Evolutionary conservation across 1,140 invertebrate species (phyloP).

Genomic region (Drosophila kanapiae): DNA sequence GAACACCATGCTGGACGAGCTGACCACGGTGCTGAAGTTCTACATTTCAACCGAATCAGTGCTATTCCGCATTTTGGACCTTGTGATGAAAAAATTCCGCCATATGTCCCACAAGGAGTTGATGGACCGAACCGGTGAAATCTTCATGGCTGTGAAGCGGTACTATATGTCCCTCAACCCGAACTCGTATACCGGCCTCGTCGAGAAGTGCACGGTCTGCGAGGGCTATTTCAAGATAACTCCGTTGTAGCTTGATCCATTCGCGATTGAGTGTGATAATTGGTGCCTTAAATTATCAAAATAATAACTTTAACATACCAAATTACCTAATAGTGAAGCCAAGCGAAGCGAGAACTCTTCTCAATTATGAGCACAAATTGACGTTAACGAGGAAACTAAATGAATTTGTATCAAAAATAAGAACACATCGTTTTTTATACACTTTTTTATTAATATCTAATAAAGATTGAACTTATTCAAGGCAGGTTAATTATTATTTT

Average conservation of each 20-base stretch:
- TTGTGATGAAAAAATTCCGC: conserved; percentile 17
- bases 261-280: not conserved
- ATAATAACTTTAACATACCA: too few species aligned
- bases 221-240: conserved; percentile 39
- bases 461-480: too few species aligned
- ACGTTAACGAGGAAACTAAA: too few species aligned
- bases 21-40: conserved; percentile 41
- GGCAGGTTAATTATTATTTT: too few species aligned
- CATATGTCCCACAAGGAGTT: not conserved
- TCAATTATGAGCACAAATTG: too few species aligned
- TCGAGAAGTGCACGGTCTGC: conserved; percentile 43
- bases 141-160: conserved; percentile 12
- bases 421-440: too few species aligned
- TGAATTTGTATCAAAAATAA: too few species aligned
- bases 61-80: conserved; percentile 35
- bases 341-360: not conserved
- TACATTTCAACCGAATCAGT: conserved; percentile 62
- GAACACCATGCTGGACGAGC: conserved; percentile 28
- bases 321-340: too few species aligned
- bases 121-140: not conserved
- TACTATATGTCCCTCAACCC: conserved; percentile 67
- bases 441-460: too few species aligned
- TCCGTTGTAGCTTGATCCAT: conserved; percentile 23
- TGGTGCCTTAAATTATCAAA: conserved; percentile 8
- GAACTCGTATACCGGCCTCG: conserved; percentile 23